Evolutionary conservation across 2,888 invertebrate species (phyloP).

Genomic region (Oscheius myriophilus): DNA sequence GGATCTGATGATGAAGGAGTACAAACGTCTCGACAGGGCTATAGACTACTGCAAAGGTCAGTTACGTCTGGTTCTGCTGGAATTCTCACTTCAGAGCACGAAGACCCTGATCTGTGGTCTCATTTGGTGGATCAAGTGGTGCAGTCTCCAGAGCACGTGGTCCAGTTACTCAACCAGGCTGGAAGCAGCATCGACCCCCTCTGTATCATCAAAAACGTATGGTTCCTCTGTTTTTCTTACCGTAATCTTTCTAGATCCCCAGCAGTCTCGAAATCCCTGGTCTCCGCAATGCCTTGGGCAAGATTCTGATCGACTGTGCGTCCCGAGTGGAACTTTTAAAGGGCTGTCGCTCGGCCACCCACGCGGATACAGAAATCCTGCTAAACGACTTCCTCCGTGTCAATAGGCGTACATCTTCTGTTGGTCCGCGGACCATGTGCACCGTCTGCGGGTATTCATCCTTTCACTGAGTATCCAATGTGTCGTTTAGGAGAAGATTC

Average conservation of each 20-base stretch:
- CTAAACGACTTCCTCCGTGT: slow-evolving; percentile 25
- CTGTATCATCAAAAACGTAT: slow-evolving; percentile 58
- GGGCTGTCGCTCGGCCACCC: slow-evolving; percentile 28
- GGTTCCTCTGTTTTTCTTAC: slow-evolving; percentile 4
- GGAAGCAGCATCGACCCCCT: slow-evolving; percentile 58
- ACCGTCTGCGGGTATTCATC: slow-evolving; percentile 28
- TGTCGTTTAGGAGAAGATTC: slow-evolving; percentile 8
- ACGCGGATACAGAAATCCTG: slow-evolving; percentile 30
- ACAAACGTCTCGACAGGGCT: slow-evolving; percentile 85
- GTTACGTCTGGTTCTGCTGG: not conserved
- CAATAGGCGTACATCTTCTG: slow-evolving; percentile 12
- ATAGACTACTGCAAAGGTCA: slow-evolving; percentile 80
- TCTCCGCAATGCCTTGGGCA: slow-evolving; percentile 52
- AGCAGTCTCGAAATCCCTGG: slow-evolving; percentile 87
- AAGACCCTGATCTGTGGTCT: slow-evolving; percentile 65
- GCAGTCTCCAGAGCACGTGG: slow-evolving; percentile 55
- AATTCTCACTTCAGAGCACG: slow-evolving; percentile 49
- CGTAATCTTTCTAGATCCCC: slow-evolving; percentile 78
- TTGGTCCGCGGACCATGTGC: slow-evolving; percentile 26
- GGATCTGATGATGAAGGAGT: slow-evolving; percentile 84
- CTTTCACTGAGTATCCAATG: not conserved
- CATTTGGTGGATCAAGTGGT: slow-evolving; percentile 59
- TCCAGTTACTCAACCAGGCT: slow-evolving; percentile 52
- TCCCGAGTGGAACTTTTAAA: slow-evolving; percentile 74
- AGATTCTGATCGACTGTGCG: slow-evolving; percentile 83